A percentile compares a stretch with the other conserved stretches of the same genome.
These are phyloP conservation scores for Uria aalge DNA, from an alignment of 2,113 vertebrate species.

Conservation along the genomic window DNA sequence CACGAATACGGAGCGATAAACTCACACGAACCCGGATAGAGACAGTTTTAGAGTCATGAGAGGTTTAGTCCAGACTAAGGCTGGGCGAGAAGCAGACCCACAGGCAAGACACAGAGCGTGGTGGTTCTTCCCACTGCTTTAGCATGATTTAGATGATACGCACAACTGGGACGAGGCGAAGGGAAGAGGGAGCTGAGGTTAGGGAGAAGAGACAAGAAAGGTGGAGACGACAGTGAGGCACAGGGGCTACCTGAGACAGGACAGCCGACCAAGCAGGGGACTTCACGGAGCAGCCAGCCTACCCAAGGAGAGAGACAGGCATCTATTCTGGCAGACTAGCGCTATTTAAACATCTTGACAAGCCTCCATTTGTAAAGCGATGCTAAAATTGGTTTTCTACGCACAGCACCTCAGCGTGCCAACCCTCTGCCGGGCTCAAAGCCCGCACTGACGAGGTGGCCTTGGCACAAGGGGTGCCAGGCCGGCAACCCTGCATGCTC, in stretches of 20 bases:
- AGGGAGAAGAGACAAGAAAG: background rate
- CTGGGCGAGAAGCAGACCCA: accelerated
- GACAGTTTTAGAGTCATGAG: background rate
- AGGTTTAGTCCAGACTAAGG: background rate
- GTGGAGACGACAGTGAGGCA: background rate
- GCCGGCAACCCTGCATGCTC: background rate
- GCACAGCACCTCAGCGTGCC: background rate
- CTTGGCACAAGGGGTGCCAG: background rate
- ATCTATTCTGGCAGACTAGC: background rate
- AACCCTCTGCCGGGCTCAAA: background rate
- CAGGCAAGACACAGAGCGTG: accelerated
- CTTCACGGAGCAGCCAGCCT: background rate
- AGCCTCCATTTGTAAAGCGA: background rate
- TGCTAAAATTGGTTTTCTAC: background rate
- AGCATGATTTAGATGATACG: background rate
- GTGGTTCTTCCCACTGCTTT: background rate
- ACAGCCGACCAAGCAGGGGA: background rate
- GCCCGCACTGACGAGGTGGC: background rate
- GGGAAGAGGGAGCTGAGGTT: background rate
- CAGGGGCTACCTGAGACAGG: background rate
- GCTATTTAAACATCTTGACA: background rate
- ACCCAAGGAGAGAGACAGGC: background rate
- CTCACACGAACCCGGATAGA: background rate
- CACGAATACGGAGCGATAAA: accelerated
- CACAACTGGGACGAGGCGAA: background rate